Evolutionary conservation across 2,888 invertebrate species (phyloP).

Genomic region (Idaea biselata): DNA sequence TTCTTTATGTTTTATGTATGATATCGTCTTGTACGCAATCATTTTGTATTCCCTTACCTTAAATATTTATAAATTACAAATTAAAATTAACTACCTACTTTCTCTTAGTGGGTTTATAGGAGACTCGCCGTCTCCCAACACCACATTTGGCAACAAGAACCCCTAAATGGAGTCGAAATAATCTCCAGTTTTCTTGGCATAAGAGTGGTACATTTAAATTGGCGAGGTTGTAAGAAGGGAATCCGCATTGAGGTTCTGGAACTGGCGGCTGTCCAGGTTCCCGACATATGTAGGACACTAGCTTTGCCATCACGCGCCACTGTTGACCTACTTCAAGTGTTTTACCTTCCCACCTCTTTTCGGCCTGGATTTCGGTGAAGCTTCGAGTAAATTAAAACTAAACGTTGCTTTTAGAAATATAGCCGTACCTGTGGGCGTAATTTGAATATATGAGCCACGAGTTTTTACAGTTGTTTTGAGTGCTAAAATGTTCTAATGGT

Average conservation of each 20-base stretch:
- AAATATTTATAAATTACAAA: not conserved
- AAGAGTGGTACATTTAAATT: slow-evolving; percentile 37
- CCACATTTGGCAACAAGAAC: slow-evolving; percentile 10
- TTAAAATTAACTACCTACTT: not conserved
- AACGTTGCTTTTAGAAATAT: not conserved
- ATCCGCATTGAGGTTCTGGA: slow-evolving; percentile 35
- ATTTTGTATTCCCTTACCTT: not conserved
- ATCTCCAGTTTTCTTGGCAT: slow-evolving; percentile 20
- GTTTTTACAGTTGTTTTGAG: not conserved
- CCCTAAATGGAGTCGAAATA: slow-evolving; percentile 20
- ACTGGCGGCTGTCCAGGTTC: slow-evolving; percentile 65
- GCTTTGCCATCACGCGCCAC: slow-evolving; percentile 49
- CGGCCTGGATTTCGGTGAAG: not conserved
- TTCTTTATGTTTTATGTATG: not conserved
- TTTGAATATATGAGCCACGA: not conserved
- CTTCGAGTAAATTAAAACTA: slow-evolving; percentile 6
- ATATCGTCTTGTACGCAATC: not conserved
- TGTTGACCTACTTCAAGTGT: slow-evolving; percentile 43
- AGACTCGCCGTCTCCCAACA: not conserved
- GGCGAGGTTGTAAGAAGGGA: slow-evolving; percentile 44
- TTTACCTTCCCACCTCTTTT: slow-evolving; percentile 27
- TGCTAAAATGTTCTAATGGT: not conserved
- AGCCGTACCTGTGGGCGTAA: not conserved
- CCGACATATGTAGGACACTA: slow-evolving; percentile 62
- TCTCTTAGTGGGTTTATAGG: not conserved